Evolutionary conservation across 2,797 vertebrate species (phyloP).

Genomic region (Xyrichtys novacula): DNA sequence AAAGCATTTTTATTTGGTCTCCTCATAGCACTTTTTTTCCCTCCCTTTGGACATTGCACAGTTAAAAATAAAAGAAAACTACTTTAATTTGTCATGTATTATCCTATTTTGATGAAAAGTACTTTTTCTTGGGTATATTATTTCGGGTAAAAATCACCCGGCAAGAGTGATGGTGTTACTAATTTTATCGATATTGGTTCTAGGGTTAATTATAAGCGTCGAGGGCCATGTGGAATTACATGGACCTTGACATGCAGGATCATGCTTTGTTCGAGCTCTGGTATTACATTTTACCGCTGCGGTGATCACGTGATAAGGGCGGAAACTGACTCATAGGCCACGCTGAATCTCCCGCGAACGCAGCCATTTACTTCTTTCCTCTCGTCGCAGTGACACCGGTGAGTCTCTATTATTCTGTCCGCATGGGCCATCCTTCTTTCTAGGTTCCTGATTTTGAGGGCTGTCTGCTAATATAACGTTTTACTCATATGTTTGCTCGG

Average conservation of each 20-base stretch:
- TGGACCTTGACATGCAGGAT: slow-evolving; percentile 33
- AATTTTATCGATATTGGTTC: too few species aligned
- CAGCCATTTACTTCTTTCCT: slow-evolving; percentile 88
- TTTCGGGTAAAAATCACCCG: too few species aligned
- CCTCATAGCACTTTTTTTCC: too few species aligned
- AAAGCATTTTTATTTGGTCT: too few species aligned
- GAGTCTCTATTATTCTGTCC: slow-evolving; percentile 52
- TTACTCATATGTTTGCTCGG: background rate
- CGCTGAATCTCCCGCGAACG: slow-evolving; percentile 86
- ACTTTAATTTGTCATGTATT: too few species aligned
- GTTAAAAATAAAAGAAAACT: too few species aligned
- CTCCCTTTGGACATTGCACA: too few species aligned
- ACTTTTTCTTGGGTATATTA: too few species aligned
- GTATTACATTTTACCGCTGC: slow-evolving; percentile 58
- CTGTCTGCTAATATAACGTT: slow-evolving; percentile 1
- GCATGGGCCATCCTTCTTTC: slow-evolving; percentile 1
- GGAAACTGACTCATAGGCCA: slow-evolving; percentile 84
- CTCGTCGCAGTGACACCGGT: slow-evolving; percentile 76
- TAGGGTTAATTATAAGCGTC: too few species aligned
- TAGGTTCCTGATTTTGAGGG: slow-evolving; percentile 2
- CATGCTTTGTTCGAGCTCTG: background rate
- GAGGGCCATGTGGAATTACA: too few species aligned
- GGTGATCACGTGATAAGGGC: slow-evolving; percentile 83
- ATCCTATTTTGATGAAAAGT: too few species aligned
- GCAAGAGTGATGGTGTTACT: too few species aligned